Base-by-base conservation (phyloP, 1,140 invertebrate species). In the Rhagoletis pomonella region DNA sequence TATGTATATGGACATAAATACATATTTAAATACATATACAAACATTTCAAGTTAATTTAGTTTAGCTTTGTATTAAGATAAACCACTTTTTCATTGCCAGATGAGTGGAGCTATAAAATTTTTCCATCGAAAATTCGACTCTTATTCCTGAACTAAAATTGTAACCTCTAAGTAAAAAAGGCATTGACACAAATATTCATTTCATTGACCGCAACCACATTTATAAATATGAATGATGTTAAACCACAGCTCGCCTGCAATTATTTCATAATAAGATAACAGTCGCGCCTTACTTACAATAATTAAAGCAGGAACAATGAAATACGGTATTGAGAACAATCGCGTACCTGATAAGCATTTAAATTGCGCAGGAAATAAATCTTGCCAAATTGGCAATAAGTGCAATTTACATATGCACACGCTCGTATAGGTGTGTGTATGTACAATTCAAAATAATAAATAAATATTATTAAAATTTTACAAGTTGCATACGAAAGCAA, bases 331-430 rank as follows among this genome's bases (percentile, higher is more conserved):
- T 67, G 64, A 67, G 64, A 67, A 67, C 64, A 67, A 67, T 39
- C 12, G 39, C 9, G 39, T 9, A 29, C 64, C 64, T 67, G 64
- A 67, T 67, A 67, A 39, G 64, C 64, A 67, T 67, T 67, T 67
- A 42, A 67, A 67, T 67, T 42, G 29, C 64, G 64, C 64, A 67
- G 64, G 64, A 67, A 67, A 67, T 67, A 67, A 67, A 67, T 67
- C 39, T 67, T 67, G 7, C 19, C 10, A 39, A 67, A 67, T 19
- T 19, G 64, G 64, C n/a, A 65, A 67, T 12, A 29, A 67, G 39
- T 67, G 19, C 64, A 67, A 39, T 42, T 12, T 14, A 67, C 10
- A 7, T 7, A 67, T 5, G 9, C 62, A 64, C 12, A 1, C 5
- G 29, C 1, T 1, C n/a, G 64, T 67, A 42, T 67, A 9, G 19